Conservation (phyloP, 2,888 invertebrate species). For the Drosophila leonis region DNA sequence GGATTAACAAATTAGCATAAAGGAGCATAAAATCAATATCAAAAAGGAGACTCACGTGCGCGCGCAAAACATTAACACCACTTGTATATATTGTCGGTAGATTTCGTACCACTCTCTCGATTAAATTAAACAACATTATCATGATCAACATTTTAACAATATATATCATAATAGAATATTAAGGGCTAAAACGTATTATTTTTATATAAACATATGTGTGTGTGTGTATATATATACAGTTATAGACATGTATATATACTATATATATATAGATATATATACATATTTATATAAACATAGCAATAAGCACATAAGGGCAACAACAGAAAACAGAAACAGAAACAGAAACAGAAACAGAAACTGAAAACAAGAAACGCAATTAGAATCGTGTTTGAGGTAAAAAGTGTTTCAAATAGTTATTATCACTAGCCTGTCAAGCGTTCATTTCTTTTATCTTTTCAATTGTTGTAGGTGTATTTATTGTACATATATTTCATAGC, state of each 20-base stretch:
- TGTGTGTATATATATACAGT: conserved; percentile 21
- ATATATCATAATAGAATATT: conserved; percentile 43
- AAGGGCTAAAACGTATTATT: conserved; percentile 43
- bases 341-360: conserved; percentile 69
- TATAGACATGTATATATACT: conserved; percentile 20
- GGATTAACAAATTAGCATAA: conserved; percentile 57
- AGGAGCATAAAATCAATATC: conserved; percentile 73
- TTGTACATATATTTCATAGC: conserved; percentile 24
- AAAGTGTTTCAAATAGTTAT: conserved; percentile 59
- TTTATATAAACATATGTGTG: conserved; percentile 41
- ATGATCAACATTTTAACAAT: conserved; percentile 63
- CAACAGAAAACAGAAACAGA: conserved; percentile 73
- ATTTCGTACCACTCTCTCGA: conserved; percentile 26
- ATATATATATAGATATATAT: conserved; percentile 38
- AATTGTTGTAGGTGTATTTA: conserved; percentile 26
- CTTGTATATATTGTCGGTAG: conserved; percentile 43
- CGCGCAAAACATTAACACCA: conserved; percentile 82
- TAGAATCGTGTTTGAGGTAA: conserved; percentile 55
- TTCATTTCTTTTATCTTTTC: conserved; percentile 35
- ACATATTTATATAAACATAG: conserved; percentile 50
- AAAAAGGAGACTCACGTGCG: conserved; percentile 82
- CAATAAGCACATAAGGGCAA: conserved; percentile 72
- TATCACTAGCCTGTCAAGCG: conserved; percentile 74
- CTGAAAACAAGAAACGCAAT: conserved; percentile 59
- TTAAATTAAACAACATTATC: conserved; percentile 76